Evolutionary conservation across 2,113 vertebrate genomes (phyloP).

Genomic region (Spilogale gracilis): DNA sequence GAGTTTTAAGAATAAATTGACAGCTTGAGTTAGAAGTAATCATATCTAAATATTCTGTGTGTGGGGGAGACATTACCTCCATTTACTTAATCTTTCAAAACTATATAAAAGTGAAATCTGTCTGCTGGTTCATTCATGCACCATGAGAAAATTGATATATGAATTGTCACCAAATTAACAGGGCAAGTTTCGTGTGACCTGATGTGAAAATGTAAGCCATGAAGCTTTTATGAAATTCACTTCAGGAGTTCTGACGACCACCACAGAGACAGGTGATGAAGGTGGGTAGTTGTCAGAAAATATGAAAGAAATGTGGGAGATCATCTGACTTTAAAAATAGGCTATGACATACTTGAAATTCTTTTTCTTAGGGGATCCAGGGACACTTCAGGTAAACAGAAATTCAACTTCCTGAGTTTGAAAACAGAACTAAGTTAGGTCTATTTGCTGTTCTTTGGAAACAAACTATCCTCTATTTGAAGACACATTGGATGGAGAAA

Average conservation of each 20-base stretch:
- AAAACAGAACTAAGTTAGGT: background rate
- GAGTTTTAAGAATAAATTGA: slow-evolving; percentile 80
- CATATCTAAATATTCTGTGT: slow-evolving; percentile 72
- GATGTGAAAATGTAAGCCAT: background rate
- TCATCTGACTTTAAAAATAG: slow-evolving; percentile 1
- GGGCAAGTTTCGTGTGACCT: background rate
- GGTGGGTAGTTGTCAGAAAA: background rate
- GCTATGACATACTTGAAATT: background rate
- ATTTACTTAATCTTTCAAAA: slow-evolving; percentile 62
- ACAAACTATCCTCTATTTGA: background rate
- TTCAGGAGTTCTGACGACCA: background rate
- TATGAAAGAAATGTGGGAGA: background rate
- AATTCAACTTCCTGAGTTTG: background rate
- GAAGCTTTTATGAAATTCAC: background rate
- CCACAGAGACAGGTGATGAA: background rate
- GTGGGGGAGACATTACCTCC: slow-evolving; percentile 20
- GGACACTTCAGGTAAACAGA: background rate
- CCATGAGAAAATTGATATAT: slow-evolving; percentile 28
- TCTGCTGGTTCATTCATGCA: background rate
- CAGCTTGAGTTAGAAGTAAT: slow-evolving; percentile 77
- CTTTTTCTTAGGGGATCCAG: background rate
- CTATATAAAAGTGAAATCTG: slow-evolving; percentile 34
- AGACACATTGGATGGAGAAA: background rate
- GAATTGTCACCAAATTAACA: background rate
- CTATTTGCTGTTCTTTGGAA: background rate